Percentiles rank a stretch among this genome's conserved stretches.
Evolutionary conservation across 2,113 vertebrate genomes (phyloP).

Genomic region (Rana temporaria): DNA sequence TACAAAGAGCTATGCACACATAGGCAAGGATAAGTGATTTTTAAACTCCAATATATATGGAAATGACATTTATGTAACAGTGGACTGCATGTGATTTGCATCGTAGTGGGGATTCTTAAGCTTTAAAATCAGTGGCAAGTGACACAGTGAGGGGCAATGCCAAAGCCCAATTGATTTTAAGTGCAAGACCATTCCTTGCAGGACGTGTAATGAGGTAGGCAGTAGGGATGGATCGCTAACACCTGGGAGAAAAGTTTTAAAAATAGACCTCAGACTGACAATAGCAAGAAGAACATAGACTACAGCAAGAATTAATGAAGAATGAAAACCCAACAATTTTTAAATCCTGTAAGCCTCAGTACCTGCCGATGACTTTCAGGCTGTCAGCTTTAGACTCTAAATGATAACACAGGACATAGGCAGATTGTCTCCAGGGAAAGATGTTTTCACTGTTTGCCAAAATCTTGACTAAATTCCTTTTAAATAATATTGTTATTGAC

Average conservation of each 20-base stretch:
- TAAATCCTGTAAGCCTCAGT: slow-evolving; percentile 28
- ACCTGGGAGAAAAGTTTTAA: slow-evolving; percentile 15
- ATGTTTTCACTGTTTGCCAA: slow-evolving; percentile 24
- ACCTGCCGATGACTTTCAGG: slow-evolving; percentile 28
- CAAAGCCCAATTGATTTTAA: slow-evolving; percentile 6
- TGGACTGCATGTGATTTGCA: slow-evolving; percentile 24
- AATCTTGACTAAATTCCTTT: slow-evolving; percentile 28
- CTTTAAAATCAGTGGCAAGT: background rate
- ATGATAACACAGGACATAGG: slow-evolving; percentile 21
- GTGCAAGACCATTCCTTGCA: slow-evolving; percentile 9
- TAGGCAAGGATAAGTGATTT: slow-evolving; percentile 20
- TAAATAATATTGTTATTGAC: slow-evolving; percentile 17
- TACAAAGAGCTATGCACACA: slow-evolving; percentile 6
- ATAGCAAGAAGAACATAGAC: slow-evolving; percentile 1
- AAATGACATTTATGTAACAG: slow-evolving; percentile 32
- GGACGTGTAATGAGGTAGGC: slow-evolving; percentile 11
- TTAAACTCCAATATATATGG: slow-evolving; percentile 44
- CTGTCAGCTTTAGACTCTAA: slow-evolving; percentile 27
- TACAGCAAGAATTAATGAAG: slow-evolving; percentile 25
- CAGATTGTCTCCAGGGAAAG: slow-evolving; percentile 26
- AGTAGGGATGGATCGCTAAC: background rate
- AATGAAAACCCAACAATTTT: slow-evolving; percentile 37
- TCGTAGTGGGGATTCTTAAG: slow-evolving; percentile 23
- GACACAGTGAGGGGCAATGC: slow-evolving; percentile 25
- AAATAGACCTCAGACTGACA: slow-evolving; percentile 14